Evolutionary conservation across 2,888 invertebrate genomes (phyloP).

Genomic region (Escarpia spicata): DNA sequence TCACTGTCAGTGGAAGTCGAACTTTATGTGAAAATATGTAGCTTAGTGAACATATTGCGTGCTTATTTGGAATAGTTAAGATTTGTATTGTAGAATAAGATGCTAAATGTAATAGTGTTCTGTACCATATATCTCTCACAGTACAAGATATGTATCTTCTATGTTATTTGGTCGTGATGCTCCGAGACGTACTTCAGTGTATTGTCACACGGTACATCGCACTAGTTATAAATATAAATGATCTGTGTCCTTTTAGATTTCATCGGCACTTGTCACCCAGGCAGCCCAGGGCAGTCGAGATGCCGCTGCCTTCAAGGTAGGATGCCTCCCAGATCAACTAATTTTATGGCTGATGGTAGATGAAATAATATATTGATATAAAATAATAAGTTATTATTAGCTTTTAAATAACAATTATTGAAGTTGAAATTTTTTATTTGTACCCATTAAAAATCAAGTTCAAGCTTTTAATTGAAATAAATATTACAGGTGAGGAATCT

Average conservation of each 20-base stretch:
- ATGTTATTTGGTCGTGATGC: too few relatives aligned
- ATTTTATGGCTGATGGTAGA: not conserved
- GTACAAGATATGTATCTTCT: too few relatives aligned
- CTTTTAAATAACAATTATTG: not conserved
- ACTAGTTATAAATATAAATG: not conserved
- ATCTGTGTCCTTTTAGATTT: slow-evolving; percentile 43
- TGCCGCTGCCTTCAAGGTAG: slow-evolving; percentile 44
- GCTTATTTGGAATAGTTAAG: not conserved
- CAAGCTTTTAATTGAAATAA: not conserved
- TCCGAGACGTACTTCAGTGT: too few relatives aligned
- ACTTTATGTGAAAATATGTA: not conserved
- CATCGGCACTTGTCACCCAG: slow-evolving; percentile 53
- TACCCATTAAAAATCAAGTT: not conserved
- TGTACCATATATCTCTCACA: too few relatives aligned
- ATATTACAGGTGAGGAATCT: not conserved
- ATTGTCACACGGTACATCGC: too few relatives aligned
- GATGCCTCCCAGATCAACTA: not conserved
- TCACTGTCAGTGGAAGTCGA: too few relatives aligned
- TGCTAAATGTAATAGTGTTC: too few relatives aligned
- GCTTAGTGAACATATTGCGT: not conserved
- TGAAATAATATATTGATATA: not conserved
- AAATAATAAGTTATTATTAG: not conserved
- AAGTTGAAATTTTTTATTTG: not conserved
- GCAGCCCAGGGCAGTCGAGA: slow-evolving; percentile 52
- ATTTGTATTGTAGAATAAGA: not conserved